Base-by-base conservation (phyloP, 2,797 vertebrate genomes). In the Synaphobranchus kaupii region DNA sequence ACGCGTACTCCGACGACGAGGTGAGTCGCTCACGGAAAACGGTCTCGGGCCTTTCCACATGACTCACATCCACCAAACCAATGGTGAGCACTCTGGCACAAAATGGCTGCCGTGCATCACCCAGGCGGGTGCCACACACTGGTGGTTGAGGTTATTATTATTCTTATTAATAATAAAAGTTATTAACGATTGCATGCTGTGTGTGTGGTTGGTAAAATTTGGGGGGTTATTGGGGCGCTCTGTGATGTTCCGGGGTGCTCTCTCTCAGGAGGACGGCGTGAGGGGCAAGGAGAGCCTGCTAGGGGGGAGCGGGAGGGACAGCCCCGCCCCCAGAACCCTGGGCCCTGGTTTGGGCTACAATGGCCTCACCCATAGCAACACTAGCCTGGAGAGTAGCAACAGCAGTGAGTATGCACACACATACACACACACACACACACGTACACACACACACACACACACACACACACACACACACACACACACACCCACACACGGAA, bases 1-100 rank as follows among this genome's bases (percentile, higher is more conserved):
- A 99, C 86, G 96, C 83, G 88, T 97, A 98, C 93, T 98, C 98
- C 0, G 98, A 99, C 86, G 98, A 99, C 12, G 98, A 99, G 97
- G 99, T 97, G 93, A 97, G 97, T 89, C 54, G 54, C 54, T 56
- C 54, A 15, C 3, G 4, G 39, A 1, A n/a, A 71, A 71, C 3
- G 28, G 28, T 2, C 39, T 39, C 39, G 39, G 39, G 39, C 39
- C n/a, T n/a, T n/a, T n/a, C n/a, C 3, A 39, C 39, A 39, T 39
- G 39, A 39, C 39, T 39, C 1, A 39, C 50, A 52, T 10, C 50
- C 5, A 52, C 50, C 50, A 52, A 52, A 4, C 50, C 50, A 52
- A 52, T n/a, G 1, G 28, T 28, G 63, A 10, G 39, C 39, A 39
- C 39, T 39, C 39, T 39, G 39, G 39, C 0, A 2, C 39, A 39